Percentiles rank a stretch among this genome's conserved stretches.
Conservation (phyloP, 2,113 vertebrate genomes). For the Sceloporus undulatus region DNA sequence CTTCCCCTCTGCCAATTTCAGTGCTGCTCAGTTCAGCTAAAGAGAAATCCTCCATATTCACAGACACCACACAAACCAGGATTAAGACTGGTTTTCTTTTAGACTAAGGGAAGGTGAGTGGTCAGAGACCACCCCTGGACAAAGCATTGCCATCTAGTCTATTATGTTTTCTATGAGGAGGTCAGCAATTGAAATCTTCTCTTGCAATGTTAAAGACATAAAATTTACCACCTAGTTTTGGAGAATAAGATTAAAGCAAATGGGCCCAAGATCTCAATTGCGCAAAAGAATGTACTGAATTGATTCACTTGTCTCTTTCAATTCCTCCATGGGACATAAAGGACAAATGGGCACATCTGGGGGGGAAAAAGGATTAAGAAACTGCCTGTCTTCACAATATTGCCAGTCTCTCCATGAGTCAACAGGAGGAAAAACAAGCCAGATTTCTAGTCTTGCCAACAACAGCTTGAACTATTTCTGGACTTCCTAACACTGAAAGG, state of each 20-base stretch:
- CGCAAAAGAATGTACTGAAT: background rate
- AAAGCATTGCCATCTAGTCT: background rate
- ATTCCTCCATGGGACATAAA: background rate
- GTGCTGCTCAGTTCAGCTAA: too few relatives aligned
- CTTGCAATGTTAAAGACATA: background rate
- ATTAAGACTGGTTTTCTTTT: background rate
- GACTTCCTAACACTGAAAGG: background rate
- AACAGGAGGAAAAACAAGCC: background rate
- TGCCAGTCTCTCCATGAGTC: conserved; percentile 10
- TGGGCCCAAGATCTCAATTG: background rate
- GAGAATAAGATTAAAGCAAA: background rate
- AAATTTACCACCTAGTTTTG: background rate
- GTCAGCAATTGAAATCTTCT: background rate
- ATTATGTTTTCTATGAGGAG: background rate
- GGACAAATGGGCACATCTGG: background rate
- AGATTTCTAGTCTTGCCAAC: background rate
- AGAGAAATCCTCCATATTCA: too few relatives aligned
- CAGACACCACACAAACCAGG: too few relatives aligned
- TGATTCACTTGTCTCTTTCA: background rate
- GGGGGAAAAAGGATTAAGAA: background rate
- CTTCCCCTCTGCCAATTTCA: too few relatives aligned
- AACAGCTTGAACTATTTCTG: background rate
- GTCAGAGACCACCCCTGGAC: background rate
- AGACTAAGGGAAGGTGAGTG: background rate
- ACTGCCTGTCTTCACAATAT: background rate